Base-by-base conservation (phyloP, 2,797 vertebrate genomes). In the Anniella stebbinsi region DNA sequence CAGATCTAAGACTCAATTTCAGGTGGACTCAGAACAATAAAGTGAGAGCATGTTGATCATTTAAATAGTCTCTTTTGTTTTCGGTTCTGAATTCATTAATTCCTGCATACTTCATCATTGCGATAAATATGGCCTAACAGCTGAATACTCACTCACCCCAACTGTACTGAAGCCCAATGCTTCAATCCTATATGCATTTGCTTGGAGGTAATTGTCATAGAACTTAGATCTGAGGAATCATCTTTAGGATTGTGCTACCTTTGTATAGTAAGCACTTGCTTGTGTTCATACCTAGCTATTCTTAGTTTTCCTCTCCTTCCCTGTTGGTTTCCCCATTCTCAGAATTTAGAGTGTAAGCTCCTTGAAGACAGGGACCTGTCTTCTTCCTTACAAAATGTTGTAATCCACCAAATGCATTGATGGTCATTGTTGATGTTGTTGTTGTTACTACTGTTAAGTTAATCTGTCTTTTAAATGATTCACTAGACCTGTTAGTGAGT, bases 31-130 rank as follows among this genome's bases (percentile, higher is more conserved):
- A n/a, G 51, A 78, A 72, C 38, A 1, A 1, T 41, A 86, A 66
- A 91, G 75, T 0, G 0, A 15, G 0, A 0, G 21, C 89, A 36
- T 84, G 75, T n/a, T 87, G 21, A 8, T 36, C 12, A 41, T 63
- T 80, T 86, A 81, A 91, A 57, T 54, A 84, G 30, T 90, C 90
- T 17, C 8, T 12, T 89, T 41, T 84, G 33, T 91, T 93, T 66
- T 15, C 78, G 66, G 60, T 41, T 92, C 84, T 90, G 1, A 69
- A 60, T 91, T 94, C 72, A 86, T 72, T 89, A 57, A 36, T 87
- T 63, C 10, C 4, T 25, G 18, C 73, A 60, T 30, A 25, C 72
- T 92, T 70, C 78, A 41, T 25, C 60, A 83, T 0, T 83, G 15
- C 38, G 5, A 33, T 84, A 54, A 83, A 73, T 81, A 41, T 72